Conservation (phyloP, 1,140 invertebrate species). For the Anoplolepis gracilipes region DNA sequence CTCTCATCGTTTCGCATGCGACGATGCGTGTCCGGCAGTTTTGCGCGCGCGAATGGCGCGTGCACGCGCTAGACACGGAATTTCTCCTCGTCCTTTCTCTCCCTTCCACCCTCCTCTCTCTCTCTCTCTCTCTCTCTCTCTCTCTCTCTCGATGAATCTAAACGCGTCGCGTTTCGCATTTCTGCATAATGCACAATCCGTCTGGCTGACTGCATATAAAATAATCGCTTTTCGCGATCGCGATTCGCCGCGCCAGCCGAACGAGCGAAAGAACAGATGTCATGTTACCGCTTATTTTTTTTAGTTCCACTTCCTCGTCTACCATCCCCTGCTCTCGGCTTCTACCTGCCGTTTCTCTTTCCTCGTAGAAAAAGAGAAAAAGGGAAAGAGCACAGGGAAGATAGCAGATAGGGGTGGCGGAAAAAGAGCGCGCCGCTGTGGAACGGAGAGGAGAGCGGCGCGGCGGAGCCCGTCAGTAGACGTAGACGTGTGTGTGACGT, state of each 20-base stretch:
- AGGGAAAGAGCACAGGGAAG: conserved; percentile 9
- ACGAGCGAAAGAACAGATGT: conserved; percentile 75
- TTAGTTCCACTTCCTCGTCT: conserved; percentile 21
- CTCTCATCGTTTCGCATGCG: conserved; percentile 68
- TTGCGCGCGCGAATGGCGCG: conserved; percentile 55
- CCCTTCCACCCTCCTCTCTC: conserved; percentile 49
- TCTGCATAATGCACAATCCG: conserved; percentile 79
- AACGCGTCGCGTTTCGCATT: conserved; percentile 69
- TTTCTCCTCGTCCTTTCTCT: conserved; percentile 63
- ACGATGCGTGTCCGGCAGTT: conserved; percentile 70
- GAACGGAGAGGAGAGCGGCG: conserved; percentile 14
- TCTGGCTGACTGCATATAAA: conserved; percentile 76
- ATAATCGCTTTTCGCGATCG: conserved; percentile 82
- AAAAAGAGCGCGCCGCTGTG: background rate
- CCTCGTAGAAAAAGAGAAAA: conserved; percentile 58
- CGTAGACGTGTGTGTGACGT: conserved; percentile 61
- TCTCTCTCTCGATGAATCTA: conserved; percentile 40
- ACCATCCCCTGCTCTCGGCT: conserved; percentile 18
- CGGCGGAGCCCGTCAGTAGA: conserved; percentile 35
- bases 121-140: conserved; percentile 58
- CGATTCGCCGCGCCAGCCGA: conserved; percentile 70
- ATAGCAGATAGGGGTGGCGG: conserved; percentile 4
- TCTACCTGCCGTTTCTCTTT: conserved; percentile 61
- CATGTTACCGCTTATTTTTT: conserved; percentile 74
- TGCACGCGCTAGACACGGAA: conserved; percentile 43